A percentile compares a stretch with the other conserved stretches of the same genome.
Conservation (phyloP, 2,797 vertebrate genomes). For the Oreochromis grahami region DNA sequence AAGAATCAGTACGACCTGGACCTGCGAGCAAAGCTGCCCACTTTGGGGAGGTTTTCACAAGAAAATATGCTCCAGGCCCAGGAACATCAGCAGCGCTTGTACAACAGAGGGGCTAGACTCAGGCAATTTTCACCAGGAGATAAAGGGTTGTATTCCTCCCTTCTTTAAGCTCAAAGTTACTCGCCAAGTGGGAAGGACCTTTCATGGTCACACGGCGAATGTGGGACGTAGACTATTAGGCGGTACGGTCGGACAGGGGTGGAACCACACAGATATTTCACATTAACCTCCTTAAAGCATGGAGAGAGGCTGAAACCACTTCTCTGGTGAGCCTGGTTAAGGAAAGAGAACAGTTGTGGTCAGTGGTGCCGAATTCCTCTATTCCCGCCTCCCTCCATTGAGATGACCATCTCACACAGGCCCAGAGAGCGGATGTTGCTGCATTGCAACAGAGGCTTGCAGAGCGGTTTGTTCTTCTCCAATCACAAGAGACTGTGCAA, state of each 20-base stretch:
- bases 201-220: not conserved
- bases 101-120: not conserved
- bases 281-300: fast-evolving
- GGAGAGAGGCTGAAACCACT: not conserved
- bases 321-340: not conserved
- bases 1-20: not conserved
- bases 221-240: not conserved
- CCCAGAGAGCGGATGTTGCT: fast-evolving
- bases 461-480: not conserved
- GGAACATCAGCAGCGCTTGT: not conserved
- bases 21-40: not conserved
- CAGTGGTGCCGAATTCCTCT: not conserved
- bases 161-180: not conserved
- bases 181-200: not conserved
- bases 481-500: not conserved
- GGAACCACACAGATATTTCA: not conserved
- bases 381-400: not conserved
- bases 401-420: not conserved
- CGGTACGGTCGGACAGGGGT: not conserved
- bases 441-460: not conserved
- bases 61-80: not conserved
- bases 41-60: not conserved
- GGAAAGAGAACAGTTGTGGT: not conserved
- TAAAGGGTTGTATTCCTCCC: not conserved
- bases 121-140: not conserved